Conservation (phyloP, 37 sponge, comb jelly and placozoan genomes). For the Halichondria panicea region DNA sequence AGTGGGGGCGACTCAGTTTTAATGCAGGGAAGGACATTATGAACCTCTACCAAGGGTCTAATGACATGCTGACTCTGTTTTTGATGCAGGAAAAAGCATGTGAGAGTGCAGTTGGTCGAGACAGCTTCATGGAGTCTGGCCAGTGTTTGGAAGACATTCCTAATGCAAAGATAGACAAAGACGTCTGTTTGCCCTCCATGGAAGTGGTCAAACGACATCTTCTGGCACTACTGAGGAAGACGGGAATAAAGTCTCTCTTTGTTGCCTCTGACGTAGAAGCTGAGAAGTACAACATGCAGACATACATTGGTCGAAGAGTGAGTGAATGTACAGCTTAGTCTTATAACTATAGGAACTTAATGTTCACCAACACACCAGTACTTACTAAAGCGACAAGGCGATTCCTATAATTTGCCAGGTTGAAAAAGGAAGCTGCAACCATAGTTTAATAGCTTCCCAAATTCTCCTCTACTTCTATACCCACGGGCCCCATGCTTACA, state of each 20-base stretch:
- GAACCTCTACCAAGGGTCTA: too few relatives aligned
- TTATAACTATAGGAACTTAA: not conserved
- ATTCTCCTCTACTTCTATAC: too few relatives aligned
- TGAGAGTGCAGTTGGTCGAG: conserved; percentile 50
- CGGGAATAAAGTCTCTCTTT: conserved; percentile 26
- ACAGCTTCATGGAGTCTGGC: conserved; percentile 77
- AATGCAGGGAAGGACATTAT: too few relatives aligned
- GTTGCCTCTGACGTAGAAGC: conserved; percentile 62
- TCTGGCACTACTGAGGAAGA: not conserved
- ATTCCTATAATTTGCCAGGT: too few relatives aligned
- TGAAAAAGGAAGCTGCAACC: too few relatives aligned
- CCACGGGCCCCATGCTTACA: too few relatives aligned
- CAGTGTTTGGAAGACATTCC: conserved; percentile 78
- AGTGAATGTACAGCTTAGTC: not conserved
- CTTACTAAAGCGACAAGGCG: too few relatives aligned
- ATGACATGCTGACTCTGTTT: too few relatives aligned
- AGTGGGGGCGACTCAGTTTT: too few relatives aligned
- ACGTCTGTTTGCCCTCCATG: conserved; percentile 67
- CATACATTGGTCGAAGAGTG: conserved; percentile 16
- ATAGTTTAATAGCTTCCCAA: too few relatives aligned
- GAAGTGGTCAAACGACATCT: conserved; percentile 35
- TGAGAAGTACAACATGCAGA: conserved; percentile 4
- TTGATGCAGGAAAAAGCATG: conserved; percentile 62
- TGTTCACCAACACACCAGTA: not conserved
- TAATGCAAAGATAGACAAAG: conserved; percentile 45